Conservation (phyloP, 1,140 invertebrate species). For the Notospermus geniculatus region DNA sequence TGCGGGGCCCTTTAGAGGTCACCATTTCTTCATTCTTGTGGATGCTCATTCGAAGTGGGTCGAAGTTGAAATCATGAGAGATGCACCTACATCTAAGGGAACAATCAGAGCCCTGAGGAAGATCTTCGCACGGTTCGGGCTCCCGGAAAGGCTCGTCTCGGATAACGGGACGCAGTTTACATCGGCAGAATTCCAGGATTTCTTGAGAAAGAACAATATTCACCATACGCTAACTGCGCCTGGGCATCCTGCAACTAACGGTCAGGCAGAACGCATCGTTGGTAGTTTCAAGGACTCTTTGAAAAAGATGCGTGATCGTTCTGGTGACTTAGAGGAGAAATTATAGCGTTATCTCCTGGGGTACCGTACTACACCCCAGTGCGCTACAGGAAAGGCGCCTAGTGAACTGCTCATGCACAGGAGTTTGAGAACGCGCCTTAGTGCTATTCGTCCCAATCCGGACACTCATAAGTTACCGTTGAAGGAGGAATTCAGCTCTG, state of each 20-base stretch:
- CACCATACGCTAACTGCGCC: slow-evolving; percentile 30
- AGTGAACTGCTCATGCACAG: too few species aligned
- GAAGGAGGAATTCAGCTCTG: too few species aligned
- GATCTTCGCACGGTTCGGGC: slow-evolving; percentile 25
- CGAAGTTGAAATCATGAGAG: slow-evolving; percentile 33
- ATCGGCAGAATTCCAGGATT: slow-evolving; percentile 40
- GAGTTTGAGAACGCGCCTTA: too few species aligned
- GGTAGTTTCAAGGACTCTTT: slow-evolving; percentile 14
- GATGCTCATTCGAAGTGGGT: slow-evolving; percentile 56
- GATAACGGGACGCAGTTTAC: slow-evolving; percentile 50
- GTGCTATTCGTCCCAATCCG: too few species aligned
- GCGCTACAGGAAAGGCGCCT: too few species aligned
- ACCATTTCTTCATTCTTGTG: slow-evolving; percentile 51
- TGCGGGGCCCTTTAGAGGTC: slow-evolving; percentile 50
- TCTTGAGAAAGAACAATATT: slow-evolving; percentile 33
- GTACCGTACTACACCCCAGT: too few species aligned
- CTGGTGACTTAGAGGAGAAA: too few species aligned
- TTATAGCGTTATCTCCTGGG: too few species aligned
- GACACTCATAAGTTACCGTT: too few species aligned
- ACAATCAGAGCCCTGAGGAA: slow-evolving; percentile 18
- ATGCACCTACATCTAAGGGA: slow-evolving; percentile 11
- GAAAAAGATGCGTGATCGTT: too few species aligned
- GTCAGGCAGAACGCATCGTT: slow-evolving; percentile 21
- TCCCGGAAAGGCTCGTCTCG: slow-evolving; percentile 34
- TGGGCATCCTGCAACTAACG: slow-evolving; percentile 37